Evolutionary conservation across 2,888 invertebrate genomes (phyloP).

Genomic region (Cetonia aurata): DNA sequence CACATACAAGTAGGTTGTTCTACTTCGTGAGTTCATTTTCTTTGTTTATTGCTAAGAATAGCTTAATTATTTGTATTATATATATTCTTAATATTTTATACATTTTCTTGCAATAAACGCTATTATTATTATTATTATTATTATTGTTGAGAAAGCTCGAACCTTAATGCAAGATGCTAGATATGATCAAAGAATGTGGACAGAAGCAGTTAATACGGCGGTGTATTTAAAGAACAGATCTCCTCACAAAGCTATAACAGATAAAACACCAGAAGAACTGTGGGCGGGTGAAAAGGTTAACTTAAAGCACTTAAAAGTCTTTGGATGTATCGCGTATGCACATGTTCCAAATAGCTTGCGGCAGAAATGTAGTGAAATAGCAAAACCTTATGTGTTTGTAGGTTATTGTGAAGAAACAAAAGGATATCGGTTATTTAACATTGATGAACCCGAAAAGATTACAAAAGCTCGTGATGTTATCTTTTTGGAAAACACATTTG

Average conservation of each 20-base stretch:
- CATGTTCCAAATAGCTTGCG: constrained; percentile 57
- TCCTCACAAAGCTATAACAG: constrained; percentile 36
- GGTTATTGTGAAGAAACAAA: constrained; percentile 45
- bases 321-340: constrained; percentile 56
- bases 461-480: constrained; percentile 45
- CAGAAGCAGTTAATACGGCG: constrained; percentile 52
- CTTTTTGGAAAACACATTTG: constrained; percentile 45
- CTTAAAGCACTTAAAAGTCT: constrained; percentile 56
- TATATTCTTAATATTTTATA: no score
- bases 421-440: constrained; percentile 43
- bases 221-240: constrained; percentile 54
- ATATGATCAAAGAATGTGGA: constrained; percentile 11
- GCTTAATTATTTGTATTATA: no score
- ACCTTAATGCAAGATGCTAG: not conserved
- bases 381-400: constrained; percentile 36
- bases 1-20: no score
- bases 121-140: no score
- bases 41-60: no score
- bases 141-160: constrained; percentile 3
- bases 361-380: constrained; percentile 52
- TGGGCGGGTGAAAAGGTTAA: constrained; percentile 57
- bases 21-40: no score
- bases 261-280: constrained; percentile 57
- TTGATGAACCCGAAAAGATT: not conserved
- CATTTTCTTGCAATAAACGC: no score